phyloP scores from a whole-genome alignment of 2,888 invertebrate genomes.

The Sarcophaga variegata region DNA sequence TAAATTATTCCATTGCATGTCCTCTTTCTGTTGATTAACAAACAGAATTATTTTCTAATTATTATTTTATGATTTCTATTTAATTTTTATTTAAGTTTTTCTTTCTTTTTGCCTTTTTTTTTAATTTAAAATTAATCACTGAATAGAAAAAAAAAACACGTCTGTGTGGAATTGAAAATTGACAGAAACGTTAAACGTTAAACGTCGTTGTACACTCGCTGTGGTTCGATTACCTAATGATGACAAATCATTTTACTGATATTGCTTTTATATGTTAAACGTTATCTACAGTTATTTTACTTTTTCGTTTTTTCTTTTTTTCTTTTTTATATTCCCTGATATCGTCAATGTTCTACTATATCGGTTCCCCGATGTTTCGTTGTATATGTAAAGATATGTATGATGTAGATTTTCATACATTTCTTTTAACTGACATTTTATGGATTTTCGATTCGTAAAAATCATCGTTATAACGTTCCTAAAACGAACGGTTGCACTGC shows the following conservation, averaged over 20 bases:
- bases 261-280: constrained; percentile 71
- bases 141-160: neutral
- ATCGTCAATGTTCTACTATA: constrained; percentile 62
- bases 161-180: neutral
- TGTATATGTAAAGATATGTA: constrained; percentile 19
- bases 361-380: constrained; percentile 49
- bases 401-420: constrained; percentile 42
- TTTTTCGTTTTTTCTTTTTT: constrained; percentile 47
- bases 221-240: constrained; percentile 71
- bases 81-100: constrained; percentile 10
- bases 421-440: constrained; percentile 35
- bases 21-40: neutral
- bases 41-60: constrained; percentile 4
- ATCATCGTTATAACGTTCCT: neutral
- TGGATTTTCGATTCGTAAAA: constrained; percentile 43
- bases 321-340: constrained; percentile 42
- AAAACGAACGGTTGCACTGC: constrained; percentile 38
- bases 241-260: constrained; percentile 70
- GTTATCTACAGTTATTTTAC: constrained; percentile 60
- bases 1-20: neutral
- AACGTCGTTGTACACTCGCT: constrained; percentile 49
- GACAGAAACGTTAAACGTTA: constrained; percentile 19
- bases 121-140: neutral
- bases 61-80: neutral
- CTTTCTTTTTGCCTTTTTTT: neutral